phyloP scores from a whole-genome alignment of 1,140 invertebrate genomes.

The Cydia strobilella region DNA sequence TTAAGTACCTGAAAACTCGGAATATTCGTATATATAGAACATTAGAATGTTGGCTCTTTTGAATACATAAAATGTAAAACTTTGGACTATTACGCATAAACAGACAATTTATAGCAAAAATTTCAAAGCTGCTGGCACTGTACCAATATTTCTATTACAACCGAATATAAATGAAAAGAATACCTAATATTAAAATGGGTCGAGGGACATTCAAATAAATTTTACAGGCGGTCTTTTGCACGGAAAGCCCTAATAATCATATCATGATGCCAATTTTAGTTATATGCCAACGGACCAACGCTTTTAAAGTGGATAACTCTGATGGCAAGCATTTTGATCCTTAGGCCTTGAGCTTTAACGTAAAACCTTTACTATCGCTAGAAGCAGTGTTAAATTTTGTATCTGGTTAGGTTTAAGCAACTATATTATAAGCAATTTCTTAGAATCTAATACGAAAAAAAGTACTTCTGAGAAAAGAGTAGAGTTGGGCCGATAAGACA shows the following conservation, averaged over 20 bases:
- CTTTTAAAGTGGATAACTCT: not conserved
- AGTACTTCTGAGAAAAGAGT: too few species aligned
- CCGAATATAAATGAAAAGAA: not conserved
- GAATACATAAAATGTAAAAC: not conserved
- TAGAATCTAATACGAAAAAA: too few species aligned
- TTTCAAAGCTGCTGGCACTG: not conserved
- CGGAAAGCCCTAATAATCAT: constrained; percentile 1
- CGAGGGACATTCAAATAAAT: not conserved
- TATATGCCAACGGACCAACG: not conserved
- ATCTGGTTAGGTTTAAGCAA: too few species aligned
- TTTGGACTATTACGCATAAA: constrained; percentile 7
- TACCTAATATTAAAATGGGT: constrained; percentile 15
- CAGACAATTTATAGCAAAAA: not conserved
- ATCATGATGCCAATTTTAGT: not conserved
- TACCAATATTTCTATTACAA: constrained; percentile 24
- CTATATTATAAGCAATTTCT: too few species aligned
- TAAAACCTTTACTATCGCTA: too few species aligned
- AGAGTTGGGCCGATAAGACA: too few species aligned
- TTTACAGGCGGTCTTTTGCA: not conserved
- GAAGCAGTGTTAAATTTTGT: too few species aligned
- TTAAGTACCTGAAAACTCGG: too few species aligned
- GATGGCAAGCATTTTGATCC: not conserved
- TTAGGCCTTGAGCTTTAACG: not conserved
- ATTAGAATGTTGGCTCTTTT: not conserved
- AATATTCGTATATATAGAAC: too few species aligned